These are phyloP conservation scores for Anthonomus grandis DNA, from an alignment of 1,140 invertebrate species.

Conservation along the genomic window DNA sequence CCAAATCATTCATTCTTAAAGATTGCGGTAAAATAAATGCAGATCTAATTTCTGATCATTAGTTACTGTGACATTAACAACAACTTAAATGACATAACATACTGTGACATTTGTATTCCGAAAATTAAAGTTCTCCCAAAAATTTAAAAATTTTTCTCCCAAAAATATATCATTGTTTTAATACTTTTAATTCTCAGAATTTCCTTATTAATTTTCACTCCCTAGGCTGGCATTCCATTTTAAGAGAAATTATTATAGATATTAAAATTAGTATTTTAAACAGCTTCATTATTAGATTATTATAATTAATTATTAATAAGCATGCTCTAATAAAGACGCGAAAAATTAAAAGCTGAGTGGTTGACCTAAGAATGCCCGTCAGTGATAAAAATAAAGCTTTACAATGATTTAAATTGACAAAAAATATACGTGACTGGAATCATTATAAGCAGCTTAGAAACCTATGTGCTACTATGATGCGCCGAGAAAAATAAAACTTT, in stretches of 20 bases:
- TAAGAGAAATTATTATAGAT: neutral
- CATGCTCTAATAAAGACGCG: neutral
- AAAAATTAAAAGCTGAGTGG: neutral
- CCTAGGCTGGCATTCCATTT: neutral
- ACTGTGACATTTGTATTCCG: neutral
- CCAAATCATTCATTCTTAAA: neutral
- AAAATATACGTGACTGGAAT: too few species aligned
- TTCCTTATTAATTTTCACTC: neutral
- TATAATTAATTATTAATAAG: too few species aligned
- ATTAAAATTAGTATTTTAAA: neutral
- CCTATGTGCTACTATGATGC: too few species aligned
- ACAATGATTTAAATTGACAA: neutral
- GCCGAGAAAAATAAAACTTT: too few species aligned
- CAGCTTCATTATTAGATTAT: neutral
- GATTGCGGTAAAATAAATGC: neutral
- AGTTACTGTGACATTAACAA: too few species aligned
- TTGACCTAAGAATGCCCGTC: neutral
- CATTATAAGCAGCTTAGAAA: too few species aligned
- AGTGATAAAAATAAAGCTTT: neutral
- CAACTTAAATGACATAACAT: too few species aligned
- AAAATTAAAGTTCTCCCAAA: neutral
- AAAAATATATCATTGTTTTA: neutral
- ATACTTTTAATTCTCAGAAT: neutral
- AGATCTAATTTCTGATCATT: neutral
- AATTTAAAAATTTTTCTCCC: too few species aligned